phyloP scores from a whole-genome alignment of 2,113 vertebrate genomes.

The Ia io region DNA sequence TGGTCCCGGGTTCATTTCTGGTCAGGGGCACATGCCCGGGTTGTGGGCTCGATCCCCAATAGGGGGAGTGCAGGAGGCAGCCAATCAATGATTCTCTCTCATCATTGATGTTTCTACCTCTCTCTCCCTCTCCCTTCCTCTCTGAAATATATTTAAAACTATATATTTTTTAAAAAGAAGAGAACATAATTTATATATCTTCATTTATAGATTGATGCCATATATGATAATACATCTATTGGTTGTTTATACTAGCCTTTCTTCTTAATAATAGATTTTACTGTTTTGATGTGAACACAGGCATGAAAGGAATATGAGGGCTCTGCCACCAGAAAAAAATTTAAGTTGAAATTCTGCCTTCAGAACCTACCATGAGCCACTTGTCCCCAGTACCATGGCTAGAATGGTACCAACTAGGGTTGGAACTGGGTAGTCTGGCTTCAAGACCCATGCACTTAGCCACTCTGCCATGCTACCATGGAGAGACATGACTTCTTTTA shows the following conservation, averaged over 20 bases:
- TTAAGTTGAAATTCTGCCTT: background rate
- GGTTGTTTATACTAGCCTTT: background rate
- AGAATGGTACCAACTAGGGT: background rate
- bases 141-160: too few relatives aligned
- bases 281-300: constrained; percentile 8
- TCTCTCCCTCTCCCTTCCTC: too few relatives aligned
- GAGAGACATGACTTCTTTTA: background rate
- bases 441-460: background rate
- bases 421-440: background rate
- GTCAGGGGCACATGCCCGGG: too few relatives aligned
- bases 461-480: background rate
- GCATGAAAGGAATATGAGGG: background rate
- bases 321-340: background rate
- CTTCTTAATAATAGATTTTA: background rate
- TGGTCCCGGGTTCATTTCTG: too few relatives aligned
- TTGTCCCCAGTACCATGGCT: background rate
- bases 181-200: background rate
- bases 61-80: too few relatives aligned
- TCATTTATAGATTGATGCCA: background rate
- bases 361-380: background rate
- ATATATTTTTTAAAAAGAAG: background rate
- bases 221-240: background rate
- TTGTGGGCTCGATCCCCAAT: too few relatives aligned
- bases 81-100: too few relatives aligned
- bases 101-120: too few relatives aligned